These are phyloP conservation scores for Ophion slaviceki DNA, from an alignment of 2,888 invertebrate species.

Conservation along the genomic window DNA sequence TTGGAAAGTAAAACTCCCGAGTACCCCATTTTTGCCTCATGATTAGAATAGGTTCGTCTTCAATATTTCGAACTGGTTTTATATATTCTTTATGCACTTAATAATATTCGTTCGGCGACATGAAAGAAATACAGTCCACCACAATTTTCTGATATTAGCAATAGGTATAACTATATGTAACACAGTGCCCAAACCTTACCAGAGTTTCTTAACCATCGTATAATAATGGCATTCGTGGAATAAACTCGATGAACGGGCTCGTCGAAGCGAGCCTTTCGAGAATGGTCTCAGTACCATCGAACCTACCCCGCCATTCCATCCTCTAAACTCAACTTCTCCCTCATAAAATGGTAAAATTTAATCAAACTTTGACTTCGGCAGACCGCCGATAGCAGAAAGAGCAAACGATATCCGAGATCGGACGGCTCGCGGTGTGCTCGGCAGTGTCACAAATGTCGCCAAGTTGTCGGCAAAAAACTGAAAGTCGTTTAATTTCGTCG, in stretches of 20 bases:
- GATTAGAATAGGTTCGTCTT: no score
- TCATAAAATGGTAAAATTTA: constrained; percentile 77
- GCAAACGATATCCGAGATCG: constrained; percentile 57
- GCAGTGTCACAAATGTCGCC: constrained; percentile 24
- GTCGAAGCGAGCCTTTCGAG: constrained; percentile 16
- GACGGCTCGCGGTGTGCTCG: constrained; percentile 35
- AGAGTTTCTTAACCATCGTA: constrained; percentile 31
- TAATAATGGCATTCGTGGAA: constrained; percentile 42
- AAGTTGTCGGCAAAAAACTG: constrained; percentile 5
- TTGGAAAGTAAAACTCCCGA: no score
- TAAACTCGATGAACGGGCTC: constrained; percentile 50
- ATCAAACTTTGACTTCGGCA: constrained; percentile 73
- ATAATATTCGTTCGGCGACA: no score
- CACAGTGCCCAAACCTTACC: constrained; percentile 24
- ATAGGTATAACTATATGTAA: neutral
- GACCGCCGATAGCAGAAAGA: constrained; percentile 39
- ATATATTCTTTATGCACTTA: no score
- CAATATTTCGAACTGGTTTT: no score
- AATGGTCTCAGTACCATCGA: constrained; percentile 36
- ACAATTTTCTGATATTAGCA: no score
- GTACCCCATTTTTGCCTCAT: no score
- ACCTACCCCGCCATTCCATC: constrained; percentile 14
- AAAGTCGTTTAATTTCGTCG: neutral
- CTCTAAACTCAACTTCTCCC: constrained; percentile 31
- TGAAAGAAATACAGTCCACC: no score